These are phyloP conservation scores for Lepidothrix coronata DNA, from an alignment of 2,113 vertebrate species.

Conservation along the genomic window DNA sequence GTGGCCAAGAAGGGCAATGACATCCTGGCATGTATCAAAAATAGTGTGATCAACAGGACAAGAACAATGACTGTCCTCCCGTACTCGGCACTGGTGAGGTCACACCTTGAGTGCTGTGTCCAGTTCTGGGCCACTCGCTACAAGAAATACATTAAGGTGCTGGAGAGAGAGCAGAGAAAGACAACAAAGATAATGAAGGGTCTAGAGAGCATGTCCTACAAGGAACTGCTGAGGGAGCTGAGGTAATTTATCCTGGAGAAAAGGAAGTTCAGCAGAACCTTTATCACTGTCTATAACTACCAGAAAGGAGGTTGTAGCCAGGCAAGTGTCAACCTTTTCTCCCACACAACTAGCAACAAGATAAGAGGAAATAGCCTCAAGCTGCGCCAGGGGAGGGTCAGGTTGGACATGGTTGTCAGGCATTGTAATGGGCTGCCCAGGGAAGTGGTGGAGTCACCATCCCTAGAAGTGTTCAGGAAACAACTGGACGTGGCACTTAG, in stretches of 20 bases:
- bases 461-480: background rate
- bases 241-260: background rate
- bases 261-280: background rate
- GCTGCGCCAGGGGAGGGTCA: background rate
- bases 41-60: background rate
- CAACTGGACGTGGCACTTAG: background rate
- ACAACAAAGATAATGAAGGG: background rate
- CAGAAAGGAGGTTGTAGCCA: background rate
- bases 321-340: fast-evolving
- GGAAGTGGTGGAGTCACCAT: background rate
- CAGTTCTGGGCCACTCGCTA: background rate
- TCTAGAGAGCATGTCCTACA: background rate
- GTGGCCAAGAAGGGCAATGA: background rate
- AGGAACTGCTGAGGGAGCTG: background rate
- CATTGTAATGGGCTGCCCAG: background rate
- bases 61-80: background rate
- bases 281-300: background rate
- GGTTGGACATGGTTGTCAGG: background rate
- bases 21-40: background rate
- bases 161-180: background rate
- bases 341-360: background rate
- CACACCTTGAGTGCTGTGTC: background rate
- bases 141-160: background rate
- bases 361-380: background rate
- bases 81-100: background rate